These are phyloP conservation scores for Seira ritae DNA, from an alignment of 2,888 invertebrate species.

Conservation along the genomic window DNA sequence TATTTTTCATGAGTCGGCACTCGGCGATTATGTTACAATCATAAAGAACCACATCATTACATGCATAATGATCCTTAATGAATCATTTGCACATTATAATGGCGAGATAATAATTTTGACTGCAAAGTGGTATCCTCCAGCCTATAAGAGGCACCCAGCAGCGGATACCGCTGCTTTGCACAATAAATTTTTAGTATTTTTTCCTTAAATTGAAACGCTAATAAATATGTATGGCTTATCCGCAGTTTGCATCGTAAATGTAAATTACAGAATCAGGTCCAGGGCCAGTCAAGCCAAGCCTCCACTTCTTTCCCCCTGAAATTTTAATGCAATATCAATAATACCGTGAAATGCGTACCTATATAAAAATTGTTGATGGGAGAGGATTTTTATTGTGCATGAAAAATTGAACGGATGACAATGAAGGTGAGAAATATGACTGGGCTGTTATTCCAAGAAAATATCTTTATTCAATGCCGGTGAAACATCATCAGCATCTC, in stretches of 20 bases:
- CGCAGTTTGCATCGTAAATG: too few relatives aligned
- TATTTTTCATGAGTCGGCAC: not conserved
- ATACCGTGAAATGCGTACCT: too few relatives aligned
- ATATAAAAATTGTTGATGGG: not conserved
- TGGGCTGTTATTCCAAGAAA: not conserved
- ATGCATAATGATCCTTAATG: constrained; percentile 58
- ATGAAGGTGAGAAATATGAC: not conserved
- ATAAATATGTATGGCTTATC: not conserved
- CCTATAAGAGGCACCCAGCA: constrained; percentile 41
- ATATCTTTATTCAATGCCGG: not conserved
- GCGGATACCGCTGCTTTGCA: constrained; percentile 9
- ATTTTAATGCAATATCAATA: too few relatives aligned
- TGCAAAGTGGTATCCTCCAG: constrained; percentile 23
- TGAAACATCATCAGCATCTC: too few relatives aligned
- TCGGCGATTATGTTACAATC: constrained; percentile 5
- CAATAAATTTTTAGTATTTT: constrained; percentile 25
- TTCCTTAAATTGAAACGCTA: not conserved
- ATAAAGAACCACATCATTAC: constrained; percentile 39
- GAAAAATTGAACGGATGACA: not conserved
- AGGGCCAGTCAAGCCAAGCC: too few relatives aligned
- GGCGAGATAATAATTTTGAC: constrained; percentile 6
- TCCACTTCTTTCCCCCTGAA: too few relatives aligned
- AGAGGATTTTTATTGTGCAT: not conserved
- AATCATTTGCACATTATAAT: constrained; percentile 53
- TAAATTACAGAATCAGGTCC: too few relatives aligned